Base-by-base conservation (phyloP, 2,888 invertebrate species). In the Parnassius glacialis region DNA sequence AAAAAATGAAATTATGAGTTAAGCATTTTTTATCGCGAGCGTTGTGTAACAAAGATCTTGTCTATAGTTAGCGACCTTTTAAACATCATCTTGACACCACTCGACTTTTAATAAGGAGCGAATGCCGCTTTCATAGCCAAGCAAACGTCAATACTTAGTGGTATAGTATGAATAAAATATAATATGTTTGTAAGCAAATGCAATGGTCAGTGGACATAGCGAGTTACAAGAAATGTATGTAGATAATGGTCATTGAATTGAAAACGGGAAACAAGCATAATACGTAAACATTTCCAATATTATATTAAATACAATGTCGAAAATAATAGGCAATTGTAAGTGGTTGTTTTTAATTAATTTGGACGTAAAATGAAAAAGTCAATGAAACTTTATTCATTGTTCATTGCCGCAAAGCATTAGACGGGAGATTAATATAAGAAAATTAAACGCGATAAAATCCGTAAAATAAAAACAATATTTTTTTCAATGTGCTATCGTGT, bases 81-180 rank as follows among this genome's bases (percentile, higher is more conserved):
- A 68, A 76, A 89, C 87, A 70, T 75, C 65, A 69, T 70, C 89
- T 89, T 85, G 87, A 85, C 83, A 82, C 81, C 70, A 71, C 86
- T 87, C 69, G 75, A 83, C 76, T 74, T 84, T 87, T 87, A 34
- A 87, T 85, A 89, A 89, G 85, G 74, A 76, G 77, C 66, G 75
- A 79, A 80, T 78, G 79, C 78, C 80, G 79, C 83, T 85, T 83
- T 34, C 70, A 70, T 78, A 75, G 78, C 73, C 78, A 72, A 70
- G 48, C 68, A 48, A 65, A 68, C 65, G 10, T 53, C 25, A 51
- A 43, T 42, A 57, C 12, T 12, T 20, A 13, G 9, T 42, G 44
- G 44, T 44, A 16, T 44, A 44, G 45, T 44, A 44, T 5, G 20
- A 52, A 52, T 12, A 20, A 25, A 55, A 47, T 34, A 57, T 16